These are phyloP conservation scores for Stegodyphus dumicola DNA, from an alignment of 1,140 invertebrate genomes.

Conservation along the genomic window DNA sequence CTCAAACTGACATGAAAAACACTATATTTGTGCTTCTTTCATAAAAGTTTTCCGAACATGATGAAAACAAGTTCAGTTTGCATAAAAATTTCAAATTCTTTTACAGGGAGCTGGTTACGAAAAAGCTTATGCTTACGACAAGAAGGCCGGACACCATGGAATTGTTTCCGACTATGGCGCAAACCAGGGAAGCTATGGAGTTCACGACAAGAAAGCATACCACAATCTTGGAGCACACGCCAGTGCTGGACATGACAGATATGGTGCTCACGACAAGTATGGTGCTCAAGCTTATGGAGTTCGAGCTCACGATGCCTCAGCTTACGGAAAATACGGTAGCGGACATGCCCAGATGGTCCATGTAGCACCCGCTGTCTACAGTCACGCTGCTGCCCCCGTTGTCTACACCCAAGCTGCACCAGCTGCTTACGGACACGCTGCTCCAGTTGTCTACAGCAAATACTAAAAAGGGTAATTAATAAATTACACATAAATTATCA, in stretches of 20 bases:
- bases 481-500: too few relatives aligned
- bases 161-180: slow-evolving; percentile 47
- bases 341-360: slow-evolving; percentile 36
- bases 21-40: too few relatives aligned
- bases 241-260: slow-evolving; percentile 36
- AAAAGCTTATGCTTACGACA: slow-evolving; percentile 60
- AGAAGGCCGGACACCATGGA: slow-evolving; percentile 55
- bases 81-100: slow-evolving; percentile 13
- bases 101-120: slow-evolving; percentile 52
- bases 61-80: background rate
- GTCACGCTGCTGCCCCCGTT: slow-evolving; percentile 4
- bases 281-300: slow-evolving; percentile 13
- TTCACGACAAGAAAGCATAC: slow-evolving; percentile 25
- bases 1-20: too few relatives aligned
- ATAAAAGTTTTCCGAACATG: too few relatives aligned
- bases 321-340: slow-evolving; percentile 32
- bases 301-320: slow-evolving; percentile 21
- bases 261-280: slow-evolving; percentile 40
- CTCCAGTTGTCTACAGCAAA: background rate
- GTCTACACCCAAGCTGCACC: background rate
- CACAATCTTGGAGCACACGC: slow-evolving; percentile 47
- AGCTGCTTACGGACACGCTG: background rate
- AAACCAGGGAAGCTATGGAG: slow-evolving; percentile 24
- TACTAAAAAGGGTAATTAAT: background rate
- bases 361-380: slow-evolving; percentile 5